These are phyloP conservation scores for Aradophagus sp. DNA, from an alignment of 1,140 invertebrate species.

Conservation along the genomic window DNA sequence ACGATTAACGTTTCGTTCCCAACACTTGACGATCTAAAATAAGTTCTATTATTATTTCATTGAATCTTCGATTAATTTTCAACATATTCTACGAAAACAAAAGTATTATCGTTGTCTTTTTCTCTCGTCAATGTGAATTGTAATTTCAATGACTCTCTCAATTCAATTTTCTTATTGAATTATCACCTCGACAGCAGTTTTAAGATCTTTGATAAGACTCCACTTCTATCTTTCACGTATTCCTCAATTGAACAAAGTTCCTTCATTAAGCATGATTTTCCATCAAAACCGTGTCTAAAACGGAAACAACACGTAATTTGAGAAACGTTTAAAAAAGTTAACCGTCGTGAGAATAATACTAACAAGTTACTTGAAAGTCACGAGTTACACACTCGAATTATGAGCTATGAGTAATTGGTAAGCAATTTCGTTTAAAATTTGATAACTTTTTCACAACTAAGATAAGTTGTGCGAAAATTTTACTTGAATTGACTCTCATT, in stretches of 20 bases:
- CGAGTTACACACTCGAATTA: too few species aligned
- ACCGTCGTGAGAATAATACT: too few species aligned
- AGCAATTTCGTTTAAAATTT: too few species aligned
- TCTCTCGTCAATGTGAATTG: slow-evolving; percentile 4
- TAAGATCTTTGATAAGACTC: slow-evolving; percentile 69
- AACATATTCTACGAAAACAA: not conserved
- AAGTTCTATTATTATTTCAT: slow-evolving; percentile 41
- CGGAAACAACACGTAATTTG: too few species aligned
- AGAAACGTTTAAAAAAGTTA: too few species aligned
- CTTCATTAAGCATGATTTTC: slow-evolving; percentile 76
- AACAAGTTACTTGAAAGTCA: too few species aligned
- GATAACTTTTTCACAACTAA: too few species aligned
- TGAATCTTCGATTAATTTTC: slow-evolving; percentile 8
- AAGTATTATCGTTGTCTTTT: too few species aligned
- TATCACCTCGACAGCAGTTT: slow-evolving; percentile 65
- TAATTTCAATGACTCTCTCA: not conserved
- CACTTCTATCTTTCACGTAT: slow-evolving; percentile 55
- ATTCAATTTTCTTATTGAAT: not conserved
- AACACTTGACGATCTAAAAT: slow-evolving; percentile 60
- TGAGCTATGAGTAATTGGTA: too few species aligned
- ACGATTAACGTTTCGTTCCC: slow-evolving; percentile 58
- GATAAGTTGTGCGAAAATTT: too few species aligned
- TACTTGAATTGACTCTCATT: too few species aligned
- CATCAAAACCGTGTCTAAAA: slow-evolving; percentile 77
- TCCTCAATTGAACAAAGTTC: slow-evolving; percentile 75